Percentiles rank a stretch among this genome's conserved stretches.
Evolutionary conservation across 2,888 invertebrate species (phyloP).

Genomic region (Protonemura montana): DNA sequence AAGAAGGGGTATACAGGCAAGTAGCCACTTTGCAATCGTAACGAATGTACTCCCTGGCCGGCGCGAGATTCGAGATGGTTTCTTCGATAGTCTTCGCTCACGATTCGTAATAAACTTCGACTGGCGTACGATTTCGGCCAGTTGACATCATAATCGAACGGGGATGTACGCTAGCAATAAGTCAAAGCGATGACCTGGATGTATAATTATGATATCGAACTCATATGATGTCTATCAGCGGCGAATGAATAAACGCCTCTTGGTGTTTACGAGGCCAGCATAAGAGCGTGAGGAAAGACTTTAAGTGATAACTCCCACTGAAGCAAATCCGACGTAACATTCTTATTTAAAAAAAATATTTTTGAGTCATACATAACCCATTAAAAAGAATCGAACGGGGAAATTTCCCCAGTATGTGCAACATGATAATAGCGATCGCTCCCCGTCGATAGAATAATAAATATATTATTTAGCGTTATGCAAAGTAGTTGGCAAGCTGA

Average conservation of each 20-base stretch:
- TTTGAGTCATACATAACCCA: no score
- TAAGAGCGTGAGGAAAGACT: not conserved
- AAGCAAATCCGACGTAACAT: not conserved
- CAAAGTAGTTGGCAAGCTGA: not conserved
- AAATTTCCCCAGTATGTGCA: not conserved
- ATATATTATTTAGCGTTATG: not conserved
- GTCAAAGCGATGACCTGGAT: not conserved
- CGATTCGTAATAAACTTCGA: not conserved
- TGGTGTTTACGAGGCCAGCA: not conserved
- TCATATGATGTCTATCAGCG: not conserved
- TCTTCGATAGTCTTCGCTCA: not conserved
- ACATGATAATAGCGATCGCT: not conserved
- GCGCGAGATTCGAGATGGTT: not conserved
- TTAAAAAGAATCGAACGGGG: not conserved
- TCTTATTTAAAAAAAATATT: no score
- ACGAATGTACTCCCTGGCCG: not conserved
- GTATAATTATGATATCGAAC: not conserved
- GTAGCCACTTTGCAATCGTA: not conserved
- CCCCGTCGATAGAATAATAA: not conserved
- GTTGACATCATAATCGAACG: conserved; percentile 12
- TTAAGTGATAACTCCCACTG: not conserved
- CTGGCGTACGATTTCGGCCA: not conserved
- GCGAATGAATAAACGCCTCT: not conserved
- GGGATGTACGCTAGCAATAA: not conserved
- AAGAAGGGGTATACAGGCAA: not conserved